These are phyloP conservation scores for Scomber colias DNA, from an alignment of 2,113 vertebrate genomes.

Conservation along the genomic window DNA sequence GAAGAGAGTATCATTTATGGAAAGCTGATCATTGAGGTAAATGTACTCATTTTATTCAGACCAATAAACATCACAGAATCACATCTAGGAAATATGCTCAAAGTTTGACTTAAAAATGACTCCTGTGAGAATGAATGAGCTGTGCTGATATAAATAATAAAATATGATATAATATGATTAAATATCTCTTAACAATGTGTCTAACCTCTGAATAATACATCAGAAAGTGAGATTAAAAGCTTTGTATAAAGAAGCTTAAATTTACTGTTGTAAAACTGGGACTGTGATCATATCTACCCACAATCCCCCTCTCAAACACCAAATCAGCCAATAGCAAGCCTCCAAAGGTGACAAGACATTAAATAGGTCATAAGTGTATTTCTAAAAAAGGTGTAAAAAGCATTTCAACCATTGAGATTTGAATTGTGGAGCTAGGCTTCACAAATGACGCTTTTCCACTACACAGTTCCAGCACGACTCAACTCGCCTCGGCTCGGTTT, in stretches of 20 bases:
- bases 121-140: neutral
- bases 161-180: no score
- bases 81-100: neutral
- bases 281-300: neutral
- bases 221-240: neutral
- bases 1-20: neutral
- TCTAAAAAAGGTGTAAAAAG: no score
- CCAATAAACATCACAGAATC: neutral
- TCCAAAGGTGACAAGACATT: neutral
- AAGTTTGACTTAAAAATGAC: no score
- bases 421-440: no score
- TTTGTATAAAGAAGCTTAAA: neutral
- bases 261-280: no score
- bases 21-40: neutral
- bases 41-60: neutral
- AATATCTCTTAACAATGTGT: no score
- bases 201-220: neutral
- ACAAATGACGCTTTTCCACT: no score
- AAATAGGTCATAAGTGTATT: no score
- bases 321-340: neutral
- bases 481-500: no score
- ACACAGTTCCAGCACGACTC: no score
- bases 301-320: neutral
- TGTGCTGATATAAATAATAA: no score
- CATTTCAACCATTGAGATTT: no score